Evolutionary conservation across 1,140 invertebrate species (phyloP).

Genomic region (Cataglyphis hispanica): DNA sequence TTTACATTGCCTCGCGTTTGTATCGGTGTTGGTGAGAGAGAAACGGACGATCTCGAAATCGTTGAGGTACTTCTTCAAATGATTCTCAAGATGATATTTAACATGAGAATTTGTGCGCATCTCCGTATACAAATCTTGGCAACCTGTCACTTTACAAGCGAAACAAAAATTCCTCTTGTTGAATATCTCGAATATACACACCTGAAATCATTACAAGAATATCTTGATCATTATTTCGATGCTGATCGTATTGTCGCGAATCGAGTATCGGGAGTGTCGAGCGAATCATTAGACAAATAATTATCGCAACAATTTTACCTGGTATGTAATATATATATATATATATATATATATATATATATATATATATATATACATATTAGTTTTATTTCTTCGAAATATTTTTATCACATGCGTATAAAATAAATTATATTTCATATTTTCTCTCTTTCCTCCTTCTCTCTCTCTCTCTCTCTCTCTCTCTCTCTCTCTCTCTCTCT

Average conservation of each 20-base stretch:
- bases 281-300: conserved; percentile 5
- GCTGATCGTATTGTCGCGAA: neutral
- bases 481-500: too few relatives aligned
- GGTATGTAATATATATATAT: conserved; percentile 27
- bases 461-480: too few relatives aligned
- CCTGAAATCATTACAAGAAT: neutral
- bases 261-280: conserved; percentile 3
- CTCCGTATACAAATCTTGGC: neutral
- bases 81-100: neutral
- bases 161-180: neutral
- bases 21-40: too few relatives aligned
- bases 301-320: conserved; percentile 20
- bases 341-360: too few relatives aligned
- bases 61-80: neutral
- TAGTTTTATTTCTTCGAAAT: neutral
- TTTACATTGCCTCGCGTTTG: neutral
- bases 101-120: neutral
- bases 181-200: neutral
- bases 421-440: too few relatives aligned
- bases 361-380: too few relatives aligned
- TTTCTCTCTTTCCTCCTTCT: too few relatives aligned
- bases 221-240: neutral
- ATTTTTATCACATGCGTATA: neutral
- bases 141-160: too few relatives aligned
- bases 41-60: neutral